Percentiles rank a stretch among this genome's conserved stretches.
phyloP scores from a whole-genome alignment of 2,113 vertebrate genomes.

The Apteryx owenii region DNA sequence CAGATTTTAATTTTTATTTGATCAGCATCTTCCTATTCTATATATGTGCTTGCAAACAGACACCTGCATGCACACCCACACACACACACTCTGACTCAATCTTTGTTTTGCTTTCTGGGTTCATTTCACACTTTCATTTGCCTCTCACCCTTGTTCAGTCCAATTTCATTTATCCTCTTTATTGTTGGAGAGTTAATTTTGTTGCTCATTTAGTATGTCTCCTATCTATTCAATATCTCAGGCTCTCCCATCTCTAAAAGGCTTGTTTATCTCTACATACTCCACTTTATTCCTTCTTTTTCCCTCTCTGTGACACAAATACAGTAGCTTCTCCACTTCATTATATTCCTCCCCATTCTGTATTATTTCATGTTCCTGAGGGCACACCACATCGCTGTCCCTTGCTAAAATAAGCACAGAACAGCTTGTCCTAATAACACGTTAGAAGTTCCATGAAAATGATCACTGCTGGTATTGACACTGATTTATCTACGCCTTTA shows the following conservation, averaged over 20 bases:
- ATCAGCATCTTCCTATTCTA: constrained; percentile 32
- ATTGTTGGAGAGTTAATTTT: not conserved
- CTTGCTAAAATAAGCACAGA: not conserved
- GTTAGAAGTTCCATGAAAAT: not conserved
- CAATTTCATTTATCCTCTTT: not conserved
- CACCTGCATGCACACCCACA: not conserved
- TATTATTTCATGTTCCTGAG: not conserved
- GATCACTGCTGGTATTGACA: not conserved
- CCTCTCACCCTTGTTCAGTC: not conserved
- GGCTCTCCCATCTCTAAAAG: not conserved
- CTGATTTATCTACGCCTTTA: not conserved
- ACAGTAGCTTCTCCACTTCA: not conserved
- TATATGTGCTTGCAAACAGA: constrained; percentile 50
- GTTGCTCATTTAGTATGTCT: not conserved
- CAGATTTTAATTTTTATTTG: constrained; percentile 29
- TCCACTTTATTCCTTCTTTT: not conserved
- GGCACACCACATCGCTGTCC: not conserved
- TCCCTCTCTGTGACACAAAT: not conserved
- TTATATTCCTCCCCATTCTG: not conserved
- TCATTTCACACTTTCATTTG: constrained; percentile 24
- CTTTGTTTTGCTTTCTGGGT: constrained; percentile 12
- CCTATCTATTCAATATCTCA: not conserved
- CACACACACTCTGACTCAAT: not conserved
- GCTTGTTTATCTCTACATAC: not conserved
- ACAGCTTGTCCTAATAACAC: not conserved